These are phyloP conservation scores for Geococcyx californianus DNA, from an alignment of 2,113 vertebrate genomes.

Conservation along the genomic window DNA sequence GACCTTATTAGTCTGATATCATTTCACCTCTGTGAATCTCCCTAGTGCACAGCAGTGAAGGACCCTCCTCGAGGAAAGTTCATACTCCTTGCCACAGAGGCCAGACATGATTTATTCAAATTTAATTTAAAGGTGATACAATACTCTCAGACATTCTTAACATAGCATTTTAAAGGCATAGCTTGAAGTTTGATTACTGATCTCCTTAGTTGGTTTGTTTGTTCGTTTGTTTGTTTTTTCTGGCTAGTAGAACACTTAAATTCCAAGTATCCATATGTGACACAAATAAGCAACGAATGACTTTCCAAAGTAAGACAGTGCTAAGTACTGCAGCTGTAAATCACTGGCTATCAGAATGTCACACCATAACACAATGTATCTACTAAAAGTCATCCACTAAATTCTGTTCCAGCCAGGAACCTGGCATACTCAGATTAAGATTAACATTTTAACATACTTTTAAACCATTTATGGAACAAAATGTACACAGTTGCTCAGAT, in stretches of 20 bases:
- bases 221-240: neutral
- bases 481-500: neutral
- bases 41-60: neutral
- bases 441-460: conserved; percentile 37
- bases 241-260: neutral
- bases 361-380: neutral
- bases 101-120: neutral
- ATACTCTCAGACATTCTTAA: neutral
- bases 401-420: conserved; percentile 36
- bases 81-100: neutral
- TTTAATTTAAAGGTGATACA: neutral
- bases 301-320: conserved; percentile 6
- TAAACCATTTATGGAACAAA: neutral
- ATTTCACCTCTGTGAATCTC: neutral
- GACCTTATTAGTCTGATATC: neutral
- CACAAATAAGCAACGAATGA: conserved; percentile 34
- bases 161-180: neutral
- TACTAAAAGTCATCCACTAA: conserved; percentile 29
- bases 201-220: neutral
- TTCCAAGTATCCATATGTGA: neutral
- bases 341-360: neutral
- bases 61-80: neutral
- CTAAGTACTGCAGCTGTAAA: conserved; percentile 31
- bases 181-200: neutral
- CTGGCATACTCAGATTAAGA: neutral